These are phyloP conservation scores for Misgurnus anguillicaudatus DNA, from an alignment of 2,113 vertebrate genomes.

Conservation along the genomic window DNA sequence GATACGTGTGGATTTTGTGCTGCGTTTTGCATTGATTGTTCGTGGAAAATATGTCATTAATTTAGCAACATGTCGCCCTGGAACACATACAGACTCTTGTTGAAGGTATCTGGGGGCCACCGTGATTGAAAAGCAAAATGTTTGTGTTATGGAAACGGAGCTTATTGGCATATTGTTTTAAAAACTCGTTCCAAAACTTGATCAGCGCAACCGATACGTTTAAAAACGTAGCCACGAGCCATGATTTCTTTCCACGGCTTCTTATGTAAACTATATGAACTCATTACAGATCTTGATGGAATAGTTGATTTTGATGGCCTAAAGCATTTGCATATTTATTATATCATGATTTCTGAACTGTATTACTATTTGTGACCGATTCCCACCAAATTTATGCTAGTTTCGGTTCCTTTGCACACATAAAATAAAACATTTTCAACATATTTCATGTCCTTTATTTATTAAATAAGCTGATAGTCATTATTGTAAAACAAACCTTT, in stretches of 20 bases:
- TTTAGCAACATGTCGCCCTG: neutral
- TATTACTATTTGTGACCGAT: too few relatives aligned
- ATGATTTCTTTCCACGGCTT: neutral
- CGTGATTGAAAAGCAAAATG: constrained; percentile 1
- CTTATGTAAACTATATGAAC: neutral
- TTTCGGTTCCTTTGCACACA: neutral
- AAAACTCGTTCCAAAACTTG: neutral
- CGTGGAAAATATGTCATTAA: constrained; percentile 1
- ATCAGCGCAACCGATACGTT: neutral
- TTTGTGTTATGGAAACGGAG: neutral
- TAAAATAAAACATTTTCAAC: neutral
- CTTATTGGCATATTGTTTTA: neutral
- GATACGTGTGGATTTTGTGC: neutral
- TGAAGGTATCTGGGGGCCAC: neutral
- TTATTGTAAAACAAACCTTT: neutral
- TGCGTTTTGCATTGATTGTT: constrained; percentile 25
- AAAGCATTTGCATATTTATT: neutral
- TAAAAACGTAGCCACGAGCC: neutral
- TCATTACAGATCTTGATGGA: neutral
- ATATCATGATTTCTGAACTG: neutral
- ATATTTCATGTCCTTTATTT: neutral
- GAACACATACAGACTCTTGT: neutral
- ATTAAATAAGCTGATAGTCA: neutral
- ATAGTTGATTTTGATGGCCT: neutral
- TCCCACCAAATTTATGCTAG: too few relatives aligned